phyloP scores from a whole-genome alignment of 2,113 vertebrate species.

The Pygoscelis antarcticus region DNA sequence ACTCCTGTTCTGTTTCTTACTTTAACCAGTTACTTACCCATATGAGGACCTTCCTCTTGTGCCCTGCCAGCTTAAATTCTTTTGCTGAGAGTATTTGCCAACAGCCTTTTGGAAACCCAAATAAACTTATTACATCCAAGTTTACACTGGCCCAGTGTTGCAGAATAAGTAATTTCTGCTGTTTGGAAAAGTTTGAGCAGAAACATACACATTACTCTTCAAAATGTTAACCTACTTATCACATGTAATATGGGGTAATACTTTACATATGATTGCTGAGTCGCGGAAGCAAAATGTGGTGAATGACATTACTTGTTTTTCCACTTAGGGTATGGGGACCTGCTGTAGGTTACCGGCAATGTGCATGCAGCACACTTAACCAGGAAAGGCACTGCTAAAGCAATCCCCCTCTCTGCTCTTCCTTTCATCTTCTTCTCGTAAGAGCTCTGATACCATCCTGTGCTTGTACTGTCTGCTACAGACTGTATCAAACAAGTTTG shows the following conservation, averaged over 20 bases:
- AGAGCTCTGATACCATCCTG: not conserved
- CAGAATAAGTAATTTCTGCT: not conserved
- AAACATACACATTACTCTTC: not conserved
- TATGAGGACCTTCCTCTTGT: not conserved
- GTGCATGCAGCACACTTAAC: accelerated
- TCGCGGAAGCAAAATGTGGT: not conserved
- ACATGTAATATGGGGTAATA: not conserved
- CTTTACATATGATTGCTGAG: not conserved
- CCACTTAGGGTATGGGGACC: not conserved
- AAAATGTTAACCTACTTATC: not conserved
- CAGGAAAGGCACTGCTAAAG: not conserved
- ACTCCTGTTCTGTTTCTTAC: not conserved
- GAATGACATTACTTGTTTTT: not conserved
- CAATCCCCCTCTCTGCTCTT: not conserved
- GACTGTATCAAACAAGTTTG: not conserved
- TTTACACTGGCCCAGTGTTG: not conserved
- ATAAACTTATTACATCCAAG: not conserved
- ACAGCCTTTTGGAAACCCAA: not conserved
- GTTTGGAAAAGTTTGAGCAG: not conserved
- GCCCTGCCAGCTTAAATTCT: not conserved
- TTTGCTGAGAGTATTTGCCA: not conserved
- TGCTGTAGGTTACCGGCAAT: not conserved
- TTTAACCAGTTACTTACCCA: not conserved
- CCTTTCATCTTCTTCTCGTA: not conserved
- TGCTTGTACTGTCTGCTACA: not conserved